Percentiles rank a stretch among this genome's conserved stretches.
Conservation (phyloP, 2,888 invertebrate species). For the Pilophorus perplexus region DNA sequence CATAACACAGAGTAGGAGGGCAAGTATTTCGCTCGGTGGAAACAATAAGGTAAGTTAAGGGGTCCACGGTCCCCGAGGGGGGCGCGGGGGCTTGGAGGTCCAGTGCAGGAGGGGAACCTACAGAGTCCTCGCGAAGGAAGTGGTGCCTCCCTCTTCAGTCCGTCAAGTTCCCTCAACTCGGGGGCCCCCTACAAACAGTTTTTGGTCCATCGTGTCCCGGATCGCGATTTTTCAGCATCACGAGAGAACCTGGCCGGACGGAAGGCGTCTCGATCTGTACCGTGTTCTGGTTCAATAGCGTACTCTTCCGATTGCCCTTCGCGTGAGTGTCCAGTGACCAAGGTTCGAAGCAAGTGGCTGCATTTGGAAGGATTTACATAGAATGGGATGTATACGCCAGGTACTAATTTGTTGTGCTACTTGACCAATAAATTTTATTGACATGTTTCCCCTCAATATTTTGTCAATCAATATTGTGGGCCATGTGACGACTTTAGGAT, state of each 20-base stretch:
- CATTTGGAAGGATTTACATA: background rate
- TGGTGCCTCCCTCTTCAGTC: background rate
- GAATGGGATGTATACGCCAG: constrained; percentile 12
- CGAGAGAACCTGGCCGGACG: too few species aligned
- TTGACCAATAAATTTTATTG: too few species aligned
- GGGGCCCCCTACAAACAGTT: too few species aligned
- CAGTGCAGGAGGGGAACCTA: background rate
- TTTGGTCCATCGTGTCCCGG: background rate
- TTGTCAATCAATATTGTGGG: too few species aligned
- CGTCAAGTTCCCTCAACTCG: background rate
- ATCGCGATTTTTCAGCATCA: background rate
- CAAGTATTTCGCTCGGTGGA: constrained; percentile 4
- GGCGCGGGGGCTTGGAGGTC: too few species aligned
- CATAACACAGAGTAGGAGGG: background rate
- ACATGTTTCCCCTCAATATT: too few species aligned
- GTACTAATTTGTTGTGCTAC: too few species aligned
- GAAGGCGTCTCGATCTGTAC: too few species aligned
- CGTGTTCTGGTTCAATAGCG: background rate
- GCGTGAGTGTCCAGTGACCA: constrained; percentile 22
- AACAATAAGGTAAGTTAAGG: constrained; percentile 6
- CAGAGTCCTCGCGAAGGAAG: too few species aligned
- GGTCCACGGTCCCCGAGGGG: background rate
- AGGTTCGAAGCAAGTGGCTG: background rate
- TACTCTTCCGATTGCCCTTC: too few species aligned
- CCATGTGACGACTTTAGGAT: too few species aligned